Evolutionary conservation across 2,113 vertebrate genomes (phyloP).

Genomic region (Mormyrus iriodes): DNA sequence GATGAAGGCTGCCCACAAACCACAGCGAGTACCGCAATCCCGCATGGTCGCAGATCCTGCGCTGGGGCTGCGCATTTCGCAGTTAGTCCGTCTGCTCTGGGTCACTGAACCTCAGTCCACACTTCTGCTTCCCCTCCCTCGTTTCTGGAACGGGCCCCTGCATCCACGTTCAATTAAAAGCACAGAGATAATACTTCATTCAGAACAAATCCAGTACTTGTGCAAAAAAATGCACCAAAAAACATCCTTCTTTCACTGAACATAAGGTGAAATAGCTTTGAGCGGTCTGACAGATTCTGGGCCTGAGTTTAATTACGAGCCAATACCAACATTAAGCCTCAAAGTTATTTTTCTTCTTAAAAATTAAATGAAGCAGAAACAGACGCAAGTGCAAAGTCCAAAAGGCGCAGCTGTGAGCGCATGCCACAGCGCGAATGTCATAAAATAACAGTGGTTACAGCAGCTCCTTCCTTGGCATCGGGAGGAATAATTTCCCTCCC

Average conservation of each 20-base stretch:
- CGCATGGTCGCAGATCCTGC: neutral
- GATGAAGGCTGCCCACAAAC: neutral
- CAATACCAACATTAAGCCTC: neutral
- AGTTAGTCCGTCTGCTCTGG: neutral
- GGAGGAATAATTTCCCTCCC: constrained; percentile 12
- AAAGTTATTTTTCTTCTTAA: constrained; percentile 11
- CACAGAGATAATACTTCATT: neutral
- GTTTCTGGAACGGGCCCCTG: neutral
- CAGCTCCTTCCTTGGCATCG: neutral
- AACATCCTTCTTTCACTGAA: neutral
- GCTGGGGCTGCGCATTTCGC: neutral
- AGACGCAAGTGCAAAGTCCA: constrained; percentile 6
- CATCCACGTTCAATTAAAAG: neutral
- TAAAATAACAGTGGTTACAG: constrained; percentile 1
- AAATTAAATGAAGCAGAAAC: constrained; percentile 11
- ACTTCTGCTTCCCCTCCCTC: neutral
- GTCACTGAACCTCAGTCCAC: neutral
- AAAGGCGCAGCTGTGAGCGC: constrained; percentile 5
- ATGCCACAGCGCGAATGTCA: neutral
- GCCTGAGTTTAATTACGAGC: neutral
- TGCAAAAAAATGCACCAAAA: neutral
- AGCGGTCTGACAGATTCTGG: neutral
- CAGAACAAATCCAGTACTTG: neutral
- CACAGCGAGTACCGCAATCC: neutral
- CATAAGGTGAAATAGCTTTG: neutral